These are phyloP conservation scores for Aplochiton taeniatus DNA, from an alignment of 2,797 vertebrate genomes.

Conservation along the genomic window DNA sequence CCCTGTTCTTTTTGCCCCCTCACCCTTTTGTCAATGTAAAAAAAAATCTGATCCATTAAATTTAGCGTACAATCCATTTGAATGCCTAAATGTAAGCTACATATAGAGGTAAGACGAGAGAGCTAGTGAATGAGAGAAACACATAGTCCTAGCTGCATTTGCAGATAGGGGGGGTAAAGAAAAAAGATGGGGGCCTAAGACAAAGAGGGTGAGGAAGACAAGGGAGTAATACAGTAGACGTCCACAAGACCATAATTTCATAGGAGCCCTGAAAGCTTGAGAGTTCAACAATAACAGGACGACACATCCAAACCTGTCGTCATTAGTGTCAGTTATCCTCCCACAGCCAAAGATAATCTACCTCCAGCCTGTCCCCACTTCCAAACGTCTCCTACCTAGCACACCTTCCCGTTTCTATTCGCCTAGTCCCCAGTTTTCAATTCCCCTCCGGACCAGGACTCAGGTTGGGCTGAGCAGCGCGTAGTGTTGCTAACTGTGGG, in stretches of 20 bases:
- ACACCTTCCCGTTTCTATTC: constrained; percentile 36
- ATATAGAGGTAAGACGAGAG: constrained; percentile 72
- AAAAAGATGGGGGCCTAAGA: constrained; percentile 19
- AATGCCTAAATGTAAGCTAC: constrained; percentile 56
- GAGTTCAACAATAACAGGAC: constrained; percentile 38
- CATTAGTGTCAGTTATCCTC: constrained; percentile 52
- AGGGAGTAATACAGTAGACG: constrained; percentile 68
- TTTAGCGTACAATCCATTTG: constrained; percentile 50
- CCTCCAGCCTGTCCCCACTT: no score
- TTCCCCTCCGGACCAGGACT: constrained; percentile 13
- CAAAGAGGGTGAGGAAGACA: constrained; percentile 36
- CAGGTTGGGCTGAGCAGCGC: constrained; percentile 21
- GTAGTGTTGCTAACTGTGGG: constrained; percentile 76
- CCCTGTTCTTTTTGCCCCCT: constrained; percentile 7
- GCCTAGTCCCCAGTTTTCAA: background rate
- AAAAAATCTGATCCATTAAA: constrained; percentile 20
- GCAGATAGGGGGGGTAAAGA: background rate
- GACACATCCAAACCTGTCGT: constrained; percentile 53
- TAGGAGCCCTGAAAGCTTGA: constrained; percentile 37
- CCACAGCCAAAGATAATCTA: constrained; percentile 32
- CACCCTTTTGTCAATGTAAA: background rate
- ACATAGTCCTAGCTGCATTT: constrained; percentile 1
- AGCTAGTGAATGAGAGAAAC: constrained; percentile 66
- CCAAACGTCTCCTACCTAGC: no score
- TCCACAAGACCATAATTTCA: constrained; percentile 67